phyloP scores from a whole-genome alignment of 2,113 vertebrate genomes.

The Barbus barbus region DNA sequence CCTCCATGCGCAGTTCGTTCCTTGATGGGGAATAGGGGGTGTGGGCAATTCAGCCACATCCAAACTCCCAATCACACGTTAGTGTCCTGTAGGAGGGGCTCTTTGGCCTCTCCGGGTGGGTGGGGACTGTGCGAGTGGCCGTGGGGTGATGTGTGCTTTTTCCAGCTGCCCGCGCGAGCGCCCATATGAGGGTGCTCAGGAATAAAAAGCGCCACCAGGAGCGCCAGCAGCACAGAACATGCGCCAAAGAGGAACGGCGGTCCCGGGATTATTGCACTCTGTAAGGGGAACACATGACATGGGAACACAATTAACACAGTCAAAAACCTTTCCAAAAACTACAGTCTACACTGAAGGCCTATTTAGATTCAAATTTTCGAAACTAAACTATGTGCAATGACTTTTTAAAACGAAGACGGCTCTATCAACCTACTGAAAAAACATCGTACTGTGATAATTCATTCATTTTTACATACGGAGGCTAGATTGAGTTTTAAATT shows the following conservation, averaged over 20 bases:
- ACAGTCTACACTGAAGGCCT: not conserved
- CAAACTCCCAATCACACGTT: constrained; percentile 77
- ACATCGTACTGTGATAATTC: not conserved
- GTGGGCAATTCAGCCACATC: constrained; percentile 9
- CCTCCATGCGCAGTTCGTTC: constrained; percentile 45
- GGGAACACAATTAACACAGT: not conserved
- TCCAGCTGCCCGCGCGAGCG: constrained; percentile 79
- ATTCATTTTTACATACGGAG: not conserved
- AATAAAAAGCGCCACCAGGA: constrained; percentile 89
- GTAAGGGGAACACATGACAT: not conserved
- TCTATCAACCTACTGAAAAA: not conserved
- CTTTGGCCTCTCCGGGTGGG: constrained; percentile 84
- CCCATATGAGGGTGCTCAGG: constrained; percentile 83
- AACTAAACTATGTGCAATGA: not conserved
- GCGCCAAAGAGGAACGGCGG: constrained; percentile 86
- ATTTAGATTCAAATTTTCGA: not conserved
- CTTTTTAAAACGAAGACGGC: not conserved
- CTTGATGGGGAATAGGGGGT: constrained; percentile 42
- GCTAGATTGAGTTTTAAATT: not conserved
- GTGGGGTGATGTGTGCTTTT: constrained; percentile 82
- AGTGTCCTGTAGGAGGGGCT: constrained; percentile 86
- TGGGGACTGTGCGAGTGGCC: constrained; percentile 83
- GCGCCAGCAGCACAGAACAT: constrained; percentile 83
- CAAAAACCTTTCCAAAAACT: not conserved
- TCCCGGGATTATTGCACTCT: constrained; percentile 87